A percentile compares a stretch with the other conserved stretches of the same genome.
phyloP scores from a whole-genome alignment of 1,140 invertebrate genomes.

The Branchinecta lynchi region DNA sequence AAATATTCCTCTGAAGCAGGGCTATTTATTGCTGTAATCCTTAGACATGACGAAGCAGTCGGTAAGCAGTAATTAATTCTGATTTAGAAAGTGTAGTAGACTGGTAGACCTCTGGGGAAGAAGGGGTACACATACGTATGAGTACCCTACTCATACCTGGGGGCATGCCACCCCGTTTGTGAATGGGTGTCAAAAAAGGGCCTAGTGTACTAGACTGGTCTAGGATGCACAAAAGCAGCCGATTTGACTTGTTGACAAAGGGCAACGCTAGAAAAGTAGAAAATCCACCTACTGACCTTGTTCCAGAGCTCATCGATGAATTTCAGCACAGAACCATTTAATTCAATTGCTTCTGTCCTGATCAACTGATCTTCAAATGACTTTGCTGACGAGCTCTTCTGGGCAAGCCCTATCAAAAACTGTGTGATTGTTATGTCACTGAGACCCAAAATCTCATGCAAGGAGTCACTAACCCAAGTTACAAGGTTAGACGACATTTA shows the following conservation, averaged over 20 bases:
- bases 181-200: too few species aligned
- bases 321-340: conserved; percentile 29
- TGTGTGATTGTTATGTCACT: conserved; percentile 37
- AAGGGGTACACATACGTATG: too few species aligned
- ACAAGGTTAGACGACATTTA: conserved; percentile 24
- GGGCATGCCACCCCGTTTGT: too few species aligned
- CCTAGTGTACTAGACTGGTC: too few species aligned
- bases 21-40: too few species aligned
- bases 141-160: too few species aligned
- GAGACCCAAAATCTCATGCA: conserved; percentile 39
- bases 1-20: too few species aligned
- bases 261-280: too few species aligned
- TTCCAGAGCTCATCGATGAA: conserved; percentile 29
- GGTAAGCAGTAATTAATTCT: too few species aligned
- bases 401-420: conserved; percentile 36
- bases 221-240: not conserved
- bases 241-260: not conserved
- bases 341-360: conserved; percentile 35
- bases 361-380: conserved; percentile 34
- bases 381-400: conserved; percentile 30
- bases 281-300: conserved; percentile 25
- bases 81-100: too few species aligned
- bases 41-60: too few species aligned
- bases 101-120: too few species aligned
- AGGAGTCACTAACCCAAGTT: conserved; percentile 38